Conservation (phyloP, 2,888 invertebrate species). For the Phengaris arion region DNA sequence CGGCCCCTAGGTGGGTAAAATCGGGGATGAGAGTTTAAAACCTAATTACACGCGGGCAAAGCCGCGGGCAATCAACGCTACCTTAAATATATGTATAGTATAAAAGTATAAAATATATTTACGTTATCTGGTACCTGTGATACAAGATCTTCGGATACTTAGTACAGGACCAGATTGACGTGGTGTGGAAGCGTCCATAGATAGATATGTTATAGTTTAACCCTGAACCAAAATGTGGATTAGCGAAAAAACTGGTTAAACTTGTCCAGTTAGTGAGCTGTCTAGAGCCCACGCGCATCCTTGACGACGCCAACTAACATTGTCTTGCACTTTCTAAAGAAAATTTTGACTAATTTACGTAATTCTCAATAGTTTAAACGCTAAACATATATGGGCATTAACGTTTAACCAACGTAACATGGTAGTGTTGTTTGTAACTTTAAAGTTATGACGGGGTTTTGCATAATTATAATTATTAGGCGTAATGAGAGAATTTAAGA, state of each 20-base stretch:
- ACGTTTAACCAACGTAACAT: neutral
- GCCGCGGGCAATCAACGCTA: too few relatives aligned
- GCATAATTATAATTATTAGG: too few relatives aligned
- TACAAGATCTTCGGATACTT: too few relatives aligned
- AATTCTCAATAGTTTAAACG: neutral
- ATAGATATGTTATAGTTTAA: neutral
- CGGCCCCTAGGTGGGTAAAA: too few relatives aligned
- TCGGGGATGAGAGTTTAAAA: too few relatives aligned
- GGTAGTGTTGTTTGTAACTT: neutral
- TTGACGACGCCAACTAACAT: slow-evolving; percentile 37
- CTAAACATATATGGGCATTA: neutral
- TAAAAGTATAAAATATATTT: too few relatives aligned
- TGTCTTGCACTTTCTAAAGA: slow-evolving; percentile 29
- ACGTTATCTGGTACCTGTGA: too few relatives aligned
- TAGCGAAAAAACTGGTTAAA: slow-evolving; percentile 20
- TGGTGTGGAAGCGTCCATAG: too few relatives aligned
- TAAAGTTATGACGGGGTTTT: too few relatives aligned
- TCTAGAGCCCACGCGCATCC: slow-evolving; percentile 45
- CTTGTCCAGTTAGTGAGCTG: slow-evolving; percentile 34
- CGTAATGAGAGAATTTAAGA: neutral
- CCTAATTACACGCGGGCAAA: too few relatives aligned
- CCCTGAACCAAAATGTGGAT: neutral
- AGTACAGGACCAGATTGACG: too few relatives aligned
- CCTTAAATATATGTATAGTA: too few relatives aligned
- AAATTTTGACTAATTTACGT: slow-evolving; percentile 25